Conservation (phyloP, 2,797 vertebrate species). For the Champsocephalus esox region DNA sequence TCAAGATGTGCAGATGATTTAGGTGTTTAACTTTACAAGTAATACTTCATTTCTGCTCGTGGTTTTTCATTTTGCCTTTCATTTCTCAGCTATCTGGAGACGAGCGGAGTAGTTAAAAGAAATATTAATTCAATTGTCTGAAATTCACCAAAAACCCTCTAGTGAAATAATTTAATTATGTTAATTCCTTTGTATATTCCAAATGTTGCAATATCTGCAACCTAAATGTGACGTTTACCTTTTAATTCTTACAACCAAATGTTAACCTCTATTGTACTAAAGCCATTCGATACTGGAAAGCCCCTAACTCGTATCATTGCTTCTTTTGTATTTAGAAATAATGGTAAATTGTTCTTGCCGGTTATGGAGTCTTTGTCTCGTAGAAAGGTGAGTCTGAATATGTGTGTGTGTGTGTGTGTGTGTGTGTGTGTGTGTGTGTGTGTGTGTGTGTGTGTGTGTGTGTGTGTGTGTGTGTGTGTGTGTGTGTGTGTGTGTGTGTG, state of each 20-base stretch:
- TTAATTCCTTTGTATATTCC: neutral
- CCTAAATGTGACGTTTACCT: neutral
- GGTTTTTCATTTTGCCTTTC: neutral
- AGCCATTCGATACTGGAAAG: constrained; percentile 14
- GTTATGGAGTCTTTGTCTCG: constrained; percentile 51
- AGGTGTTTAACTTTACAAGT: constrained; percentile 2
- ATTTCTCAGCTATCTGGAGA: neutral
- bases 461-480: neutral
- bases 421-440: constrained; percentile 2
- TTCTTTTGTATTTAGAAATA: constrained; percentile 27
- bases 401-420: constrained; percentile 3
- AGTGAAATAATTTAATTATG: neutral
- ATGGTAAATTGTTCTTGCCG: constrained; percentile 36
- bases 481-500: neutral
- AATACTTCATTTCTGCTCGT: neutral
- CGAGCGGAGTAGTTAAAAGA: neutral
- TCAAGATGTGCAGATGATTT: neutral
- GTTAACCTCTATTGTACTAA: neutral
- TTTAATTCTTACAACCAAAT: neutral
- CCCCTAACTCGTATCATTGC: constrained; percentile 10
- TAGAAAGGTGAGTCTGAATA: constrained; percentile 36
- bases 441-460: constrained; percentile 3
- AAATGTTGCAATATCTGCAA: neutral
- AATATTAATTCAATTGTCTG: neutral
- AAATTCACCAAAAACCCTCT: neutral